phyloP scores from a whole-genome alignment of 2,888 invertebrate genomes.

The Temnothorax unifasciatus region DNA sequence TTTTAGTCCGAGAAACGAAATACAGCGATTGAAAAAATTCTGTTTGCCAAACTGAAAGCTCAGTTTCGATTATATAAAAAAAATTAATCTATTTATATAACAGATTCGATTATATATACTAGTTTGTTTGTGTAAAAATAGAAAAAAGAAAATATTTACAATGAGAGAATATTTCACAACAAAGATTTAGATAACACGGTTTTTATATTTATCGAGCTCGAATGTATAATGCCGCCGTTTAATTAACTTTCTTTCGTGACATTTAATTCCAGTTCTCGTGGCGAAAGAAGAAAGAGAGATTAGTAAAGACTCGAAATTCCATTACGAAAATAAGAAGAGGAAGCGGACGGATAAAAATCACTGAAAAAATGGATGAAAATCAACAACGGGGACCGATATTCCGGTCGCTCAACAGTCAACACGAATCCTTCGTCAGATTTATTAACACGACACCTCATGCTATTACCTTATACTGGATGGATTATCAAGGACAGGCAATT shows the following conservation, averaged over 20 bases:
- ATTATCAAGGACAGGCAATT: conserved; percentile 90
- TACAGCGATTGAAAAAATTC: neutral
- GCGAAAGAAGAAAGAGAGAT: conserved; percentile 33
- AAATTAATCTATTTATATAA: neutral
- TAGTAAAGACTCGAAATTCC: conserved; percentile 32
- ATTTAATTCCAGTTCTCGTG: conserved; percentile 48
- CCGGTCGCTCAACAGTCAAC: conserved; percentile 79
- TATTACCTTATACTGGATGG: conserved; percentile 92
- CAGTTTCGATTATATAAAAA: neutral
- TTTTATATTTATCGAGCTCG: conserved; percentile 24
- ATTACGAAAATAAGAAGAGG: conserved; percentile 36
- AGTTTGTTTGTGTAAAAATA: neutral
- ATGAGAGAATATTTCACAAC: neutral
- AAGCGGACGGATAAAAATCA: conserved; percentile 38
- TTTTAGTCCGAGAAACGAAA: conserved; percentile 38
- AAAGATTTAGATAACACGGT: conserved; percentile 1
- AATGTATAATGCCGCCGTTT: neutral
- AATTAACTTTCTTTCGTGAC: conserved; percentile 40
- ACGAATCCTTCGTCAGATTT: conserved; percentile 88
- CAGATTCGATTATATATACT: neutral
- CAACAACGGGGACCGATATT: conserved; percentile 64
- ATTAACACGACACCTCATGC: conserved; percentile 88
- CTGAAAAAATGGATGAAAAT: conserved; percentile 65
- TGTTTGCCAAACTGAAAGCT: neutral
- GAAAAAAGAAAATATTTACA: neutral